Conservation (phyloP, 35 echinoderm and acorn worm genomes). For the Heliocidaris tuberculata region DNA sequence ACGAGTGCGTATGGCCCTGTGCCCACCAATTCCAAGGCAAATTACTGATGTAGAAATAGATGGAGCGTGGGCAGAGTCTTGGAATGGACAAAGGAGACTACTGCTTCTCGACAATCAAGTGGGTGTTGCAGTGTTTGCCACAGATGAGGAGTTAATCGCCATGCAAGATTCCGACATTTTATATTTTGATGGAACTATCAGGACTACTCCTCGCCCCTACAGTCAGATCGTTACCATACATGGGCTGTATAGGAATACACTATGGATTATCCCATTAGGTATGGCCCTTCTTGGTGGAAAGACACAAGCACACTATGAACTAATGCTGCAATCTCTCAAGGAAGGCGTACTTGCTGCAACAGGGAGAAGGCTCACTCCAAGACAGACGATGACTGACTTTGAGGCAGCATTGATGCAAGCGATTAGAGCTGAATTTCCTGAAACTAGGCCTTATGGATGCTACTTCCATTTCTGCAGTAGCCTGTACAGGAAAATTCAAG, state of each 20-base stretch:
- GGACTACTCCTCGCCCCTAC: slow-evolving; percentile 48
- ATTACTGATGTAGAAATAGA: slow-evolving; percentile 48
- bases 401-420: slow-evolving; percentile 48
- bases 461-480: slow-evolving; percentile 64
- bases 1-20: slow-evolving; percentile 15
- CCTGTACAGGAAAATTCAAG: slow-evolving; percentile 49
- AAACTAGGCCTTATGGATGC: slow-evolving; percentile 39
- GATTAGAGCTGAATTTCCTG: slow-evolving; percentile 43
- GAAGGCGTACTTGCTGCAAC: slow-evolving; percentile 29
- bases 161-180: slow-evolving; percentile 43
- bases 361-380: slow-evolving; percentile 24
- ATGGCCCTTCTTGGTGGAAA: slow-evolving; percentile 55
- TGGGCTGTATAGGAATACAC: slow-evolving; percentile 42
- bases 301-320: slow-evolving; percentile 42
- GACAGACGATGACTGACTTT: slow-evolving; percentile 51
- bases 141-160: slow-evolving; percentile 32
- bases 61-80: slow-evolving; percentile 45
- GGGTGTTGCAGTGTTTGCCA: slow-evolving; percentile 42
- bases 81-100: slow-evolving; percentile 53
- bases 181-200: slow-evolving; percentile 59
- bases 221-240: slow-evolving; percentile 53
- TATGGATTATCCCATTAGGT: slow-evolving; percentile 43
- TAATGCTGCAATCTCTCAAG: slow-evolving; percentile 45
- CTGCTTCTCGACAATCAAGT: slow-evolving; percentile 25
- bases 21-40: slow-evolving; percentile 54